Percentiles rank a stretch among this genome's conserved stretches.
Evolutionary conservation across 2,113 vertebrate species (phyloP).

Genomic region (Clarias magur): DNA sequence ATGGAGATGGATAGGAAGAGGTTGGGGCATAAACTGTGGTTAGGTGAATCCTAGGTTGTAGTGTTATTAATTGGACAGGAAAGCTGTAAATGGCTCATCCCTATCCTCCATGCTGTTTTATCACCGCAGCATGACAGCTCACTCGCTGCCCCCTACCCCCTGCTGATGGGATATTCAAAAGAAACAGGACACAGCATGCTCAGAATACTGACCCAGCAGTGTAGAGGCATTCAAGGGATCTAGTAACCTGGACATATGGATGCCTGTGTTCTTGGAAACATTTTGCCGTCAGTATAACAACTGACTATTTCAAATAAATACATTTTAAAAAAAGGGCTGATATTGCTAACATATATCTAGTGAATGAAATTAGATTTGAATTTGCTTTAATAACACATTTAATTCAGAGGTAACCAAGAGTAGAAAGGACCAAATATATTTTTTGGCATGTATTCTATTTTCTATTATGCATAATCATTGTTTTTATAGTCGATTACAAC

Average conservation of each 20-base stretch:
- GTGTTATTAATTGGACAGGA: conserved; percentile 18
- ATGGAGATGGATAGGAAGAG: conserved; percentile 10
- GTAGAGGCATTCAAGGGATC: not conserved
- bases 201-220: conserved; percentile 10
- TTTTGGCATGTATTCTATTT: not conserved
- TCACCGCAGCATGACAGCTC: conserved; percentile 23
- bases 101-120: conserved; percentile 12
- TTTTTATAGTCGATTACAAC: not conserved
- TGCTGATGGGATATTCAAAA: conserved; percentile 26
- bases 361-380: not conserved
- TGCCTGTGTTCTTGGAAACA: not conserved
- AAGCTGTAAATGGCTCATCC: conserved; percentile 20
- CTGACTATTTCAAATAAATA: not conserved
- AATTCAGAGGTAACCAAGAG: not conserved
- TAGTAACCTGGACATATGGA: not conserved
- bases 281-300: not conserved
- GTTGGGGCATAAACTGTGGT: not conserved
- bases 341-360: not conserved
- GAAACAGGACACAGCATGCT: conserved; percentile 5
- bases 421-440: not conserved
- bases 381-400: not conserved
- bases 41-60: not conserved
- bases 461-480: not conserved
- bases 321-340: not conserved
- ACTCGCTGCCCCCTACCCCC: not conserved